These are phyloP conservation scores for Lepilemur septentrionalis DNA, from an alignment of 2,797 vertebrate species.

Conservation along the genomic window DNA sequence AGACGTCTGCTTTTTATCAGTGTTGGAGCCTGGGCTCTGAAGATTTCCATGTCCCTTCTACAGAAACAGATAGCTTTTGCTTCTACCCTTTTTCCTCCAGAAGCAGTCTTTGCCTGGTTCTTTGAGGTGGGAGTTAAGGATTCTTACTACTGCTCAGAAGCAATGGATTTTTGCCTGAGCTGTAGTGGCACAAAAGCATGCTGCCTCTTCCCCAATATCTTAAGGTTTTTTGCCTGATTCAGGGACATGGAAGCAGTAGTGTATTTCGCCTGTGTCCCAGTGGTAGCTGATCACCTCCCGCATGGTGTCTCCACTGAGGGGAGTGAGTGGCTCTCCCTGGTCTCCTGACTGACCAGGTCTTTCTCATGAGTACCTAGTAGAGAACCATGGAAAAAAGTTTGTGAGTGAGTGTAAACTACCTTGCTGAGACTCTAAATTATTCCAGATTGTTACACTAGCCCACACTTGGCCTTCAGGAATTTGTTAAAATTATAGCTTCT, in stretches of 20 bases:
- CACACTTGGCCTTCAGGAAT: not conserved
- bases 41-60: not conserved
- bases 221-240: not conserved
- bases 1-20: not conserved
- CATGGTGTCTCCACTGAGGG: not conserved
- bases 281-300: not conserved
- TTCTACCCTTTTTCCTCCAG: not conserved
- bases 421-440: not conserved
- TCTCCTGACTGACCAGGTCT: not conserved
- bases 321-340: too few species aligned
- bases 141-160: not conserved
- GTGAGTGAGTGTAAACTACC: not conserved
- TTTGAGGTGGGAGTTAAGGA: not conserved
- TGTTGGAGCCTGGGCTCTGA: not conserved
- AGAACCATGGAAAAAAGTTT: not conserved
- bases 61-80: not conserved
- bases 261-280: not conserved
- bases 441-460: not conserved
- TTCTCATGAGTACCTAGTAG: not conserved
- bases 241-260: not conserved
- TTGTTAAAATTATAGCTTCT: not conserved
- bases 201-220: not conserved
- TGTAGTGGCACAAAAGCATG: not conserved
- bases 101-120: not conserved
- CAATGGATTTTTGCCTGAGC: not conserved